Conservation (phyloP, 2,888 invertebrate genomes). For the Brachycybe producta region DNA sequence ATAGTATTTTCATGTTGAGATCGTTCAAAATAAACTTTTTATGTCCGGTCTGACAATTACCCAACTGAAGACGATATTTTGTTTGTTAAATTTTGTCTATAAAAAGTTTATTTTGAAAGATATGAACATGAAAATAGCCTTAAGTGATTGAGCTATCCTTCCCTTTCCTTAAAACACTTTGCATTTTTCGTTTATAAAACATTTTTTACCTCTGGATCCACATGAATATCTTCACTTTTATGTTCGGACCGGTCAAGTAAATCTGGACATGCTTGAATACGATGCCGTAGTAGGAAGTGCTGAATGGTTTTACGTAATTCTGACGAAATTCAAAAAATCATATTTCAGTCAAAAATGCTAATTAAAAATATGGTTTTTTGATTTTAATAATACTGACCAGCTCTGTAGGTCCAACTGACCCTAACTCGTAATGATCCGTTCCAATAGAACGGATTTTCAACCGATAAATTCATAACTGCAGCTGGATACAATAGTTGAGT, state of each 20-base stretch:
- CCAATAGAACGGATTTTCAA: conserved; percentile 1
- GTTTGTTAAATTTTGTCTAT: no score
- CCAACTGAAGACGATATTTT: no score
- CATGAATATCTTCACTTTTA: conserved; percentile 2
- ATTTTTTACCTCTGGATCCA: conserved; percentile 5
- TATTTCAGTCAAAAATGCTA: neutral
- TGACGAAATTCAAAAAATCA: neutral
- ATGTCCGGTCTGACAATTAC: no score
- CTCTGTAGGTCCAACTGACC: neutral
- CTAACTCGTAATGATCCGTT: neutral
- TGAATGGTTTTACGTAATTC: neutral
- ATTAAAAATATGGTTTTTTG: neutral
- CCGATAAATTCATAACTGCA: no score
- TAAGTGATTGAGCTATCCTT: no score
- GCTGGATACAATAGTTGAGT: no score
- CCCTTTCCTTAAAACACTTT: no score
- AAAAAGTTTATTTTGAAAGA: no score
- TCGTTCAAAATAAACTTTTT: no score
- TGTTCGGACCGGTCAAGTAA: conserved; percentile 7
- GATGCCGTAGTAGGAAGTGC: conserved; percentile 1
- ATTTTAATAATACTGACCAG: neutral
- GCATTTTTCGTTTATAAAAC: no score
- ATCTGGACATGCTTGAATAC: conserved; percentile 1
- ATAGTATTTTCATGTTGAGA: no score
- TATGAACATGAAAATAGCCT: no score